Conservation (phyloP, 1,140 invertebrate genomes). For the Condylostylus longicornis region DNA sequence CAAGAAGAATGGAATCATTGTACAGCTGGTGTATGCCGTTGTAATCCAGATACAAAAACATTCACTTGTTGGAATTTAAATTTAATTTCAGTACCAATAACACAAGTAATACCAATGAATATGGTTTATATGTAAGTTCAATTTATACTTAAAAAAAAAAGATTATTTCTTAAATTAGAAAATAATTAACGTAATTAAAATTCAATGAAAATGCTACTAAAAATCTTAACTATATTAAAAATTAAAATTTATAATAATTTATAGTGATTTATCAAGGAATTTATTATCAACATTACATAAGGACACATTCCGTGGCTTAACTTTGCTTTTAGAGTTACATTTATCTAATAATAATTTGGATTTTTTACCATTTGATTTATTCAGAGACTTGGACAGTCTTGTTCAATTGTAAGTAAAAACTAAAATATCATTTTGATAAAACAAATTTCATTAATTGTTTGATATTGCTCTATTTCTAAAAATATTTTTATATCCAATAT, state of each 20-base stretch:
- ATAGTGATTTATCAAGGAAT: constrained; percentile 60
- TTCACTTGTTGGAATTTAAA: constrained; percentile 59
- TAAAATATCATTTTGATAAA: not conserved
- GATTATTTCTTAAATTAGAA: not conserved
- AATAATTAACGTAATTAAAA: not conserved
- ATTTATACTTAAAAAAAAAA: not conserved
- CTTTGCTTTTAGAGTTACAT: constrained; percentile 53
- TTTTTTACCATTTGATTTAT: constrained; percentile 55
- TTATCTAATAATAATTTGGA: constrained; percentile 64
- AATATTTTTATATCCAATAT: not conserved
- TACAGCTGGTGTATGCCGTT: constrained; percentile 47
- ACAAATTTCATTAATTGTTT: constrained; percentile 6
- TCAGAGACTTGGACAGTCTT: constrained; percentile 53
- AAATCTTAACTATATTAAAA: not conserved
- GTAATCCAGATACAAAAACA: constrained; percentile 41
- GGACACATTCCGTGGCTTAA: constrained; percentile 52
- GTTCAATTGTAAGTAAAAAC: constrained; percentile 51
- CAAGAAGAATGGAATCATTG: constrained; percentile 55
- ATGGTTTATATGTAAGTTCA: constrained; percentile 46
- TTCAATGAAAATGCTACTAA: not conserved
- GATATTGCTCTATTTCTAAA: not conserved
- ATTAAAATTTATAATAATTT: constrained; percentile 21
- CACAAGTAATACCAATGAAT: constrained; percentile 53
- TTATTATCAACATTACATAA: constrained; percentile 54
- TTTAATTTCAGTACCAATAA: constrained; percentile 43